A percentile compares a stretch with the other conserved stretches of the same genome.
phyloP scores from a whole-genome alignment of 2,888 invertebrate genomes.

The Abrostola tripartita region DNA sequence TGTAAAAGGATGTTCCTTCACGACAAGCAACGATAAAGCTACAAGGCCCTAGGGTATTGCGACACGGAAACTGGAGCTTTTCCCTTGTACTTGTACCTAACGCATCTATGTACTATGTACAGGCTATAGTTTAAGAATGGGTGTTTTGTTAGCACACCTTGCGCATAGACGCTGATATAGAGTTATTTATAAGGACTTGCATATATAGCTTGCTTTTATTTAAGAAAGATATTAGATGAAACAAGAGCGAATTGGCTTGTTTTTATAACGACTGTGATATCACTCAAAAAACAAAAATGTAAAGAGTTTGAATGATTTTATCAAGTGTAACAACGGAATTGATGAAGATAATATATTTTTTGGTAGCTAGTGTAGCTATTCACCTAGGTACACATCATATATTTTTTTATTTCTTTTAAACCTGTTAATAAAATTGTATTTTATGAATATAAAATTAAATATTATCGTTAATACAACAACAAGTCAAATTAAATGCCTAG shows the following conservation, averaged over 20 bases:
- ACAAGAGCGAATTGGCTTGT: no score
- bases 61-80: constrained; percentile 71
- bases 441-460: constrained; percentile 8
- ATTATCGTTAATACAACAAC: constrained; percentile 1
- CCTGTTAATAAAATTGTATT: no score
- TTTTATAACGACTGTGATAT: no score
- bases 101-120: constrained; percentile 31
- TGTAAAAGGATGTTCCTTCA: constrained; percentile 78
- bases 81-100: constrained; percentile 42
- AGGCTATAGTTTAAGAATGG: constrained; percentile 26
- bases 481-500: constrained; percentile 17
- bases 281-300: no score
- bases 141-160: constrained; percentile 46
- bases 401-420: no score
- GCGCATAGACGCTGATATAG: constrained; percentile 1
- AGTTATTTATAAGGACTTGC: constrained; percentile 11
- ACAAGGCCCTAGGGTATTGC: constrained; percentile 65
- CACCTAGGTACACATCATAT: no score
- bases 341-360: no score
- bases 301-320: no score
- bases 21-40: constrained; percentile 75
- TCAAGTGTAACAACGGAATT: no score
- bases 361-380: no score
- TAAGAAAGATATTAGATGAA: no score
- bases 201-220: no score